phyloP scores from a whole-genome alignment of 2,797 vertebrate genomes.

The Acanthornis magna region DNA sequence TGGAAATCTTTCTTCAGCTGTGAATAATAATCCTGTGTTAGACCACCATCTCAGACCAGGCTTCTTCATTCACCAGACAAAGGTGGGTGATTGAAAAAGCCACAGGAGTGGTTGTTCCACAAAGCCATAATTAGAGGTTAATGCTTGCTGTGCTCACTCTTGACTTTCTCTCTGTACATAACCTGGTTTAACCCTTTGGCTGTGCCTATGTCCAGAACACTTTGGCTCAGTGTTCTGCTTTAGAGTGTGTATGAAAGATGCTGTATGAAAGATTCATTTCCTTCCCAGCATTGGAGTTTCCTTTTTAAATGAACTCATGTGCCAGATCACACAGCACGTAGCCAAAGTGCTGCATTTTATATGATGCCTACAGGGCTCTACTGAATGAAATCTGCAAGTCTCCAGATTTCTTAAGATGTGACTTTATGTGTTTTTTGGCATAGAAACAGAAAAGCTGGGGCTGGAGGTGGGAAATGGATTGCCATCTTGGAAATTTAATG shows the following conservation, averaged over 20 bases:
- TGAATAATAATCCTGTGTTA: background rate
- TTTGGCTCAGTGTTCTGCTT: background rate
- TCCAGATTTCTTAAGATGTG: background rate
- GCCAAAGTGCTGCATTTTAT: background rate
- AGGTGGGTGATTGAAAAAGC: background rate
- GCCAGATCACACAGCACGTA: background rate
- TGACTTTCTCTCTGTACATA: background rate
- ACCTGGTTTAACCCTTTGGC: background rate
- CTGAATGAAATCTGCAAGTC: background rate
- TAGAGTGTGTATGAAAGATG: background rate
- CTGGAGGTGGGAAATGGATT: conserved; percentile 89
- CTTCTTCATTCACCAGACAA: background rate
- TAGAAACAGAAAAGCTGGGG: conserved; percentile 88
- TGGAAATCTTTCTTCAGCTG: background rate
- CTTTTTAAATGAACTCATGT: background rate
- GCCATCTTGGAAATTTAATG: conserved; percentile 89
- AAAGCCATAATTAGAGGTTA: background rate
- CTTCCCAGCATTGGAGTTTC: background rate
- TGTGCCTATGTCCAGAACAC: background rate
- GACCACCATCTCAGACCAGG: background rate
- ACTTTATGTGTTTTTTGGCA: conserved; percentile 42
- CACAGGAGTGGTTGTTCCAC: background rate
- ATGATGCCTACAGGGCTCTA: background rate
- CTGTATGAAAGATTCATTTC: background rate
- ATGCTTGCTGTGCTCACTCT: background rate